phyloP scores from a whole-genome alignment of 2,888 invertebrate species.

The Steromphala cineraria region DNA sequence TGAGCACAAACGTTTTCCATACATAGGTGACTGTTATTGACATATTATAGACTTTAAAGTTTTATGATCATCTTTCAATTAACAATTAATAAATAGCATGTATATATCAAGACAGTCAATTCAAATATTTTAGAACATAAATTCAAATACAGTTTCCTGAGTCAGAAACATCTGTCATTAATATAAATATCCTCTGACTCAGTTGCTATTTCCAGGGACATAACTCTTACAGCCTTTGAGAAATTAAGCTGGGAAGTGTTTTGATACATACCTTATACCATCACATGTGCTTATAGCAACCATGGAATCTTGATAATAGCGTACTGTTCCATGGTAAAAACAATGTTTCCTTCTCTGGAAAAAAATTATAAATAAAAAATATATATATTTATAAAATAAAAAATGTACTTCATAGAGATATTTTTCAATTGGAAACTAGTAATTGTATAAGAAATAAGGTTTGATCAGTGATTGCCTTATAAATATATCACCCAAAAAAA shows the following conservation, averaged over 20 bases:
- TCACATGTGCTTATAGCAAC: constrained; percentile 86
- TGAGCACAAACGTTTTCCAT: neutral
- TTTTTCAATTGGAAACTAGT: too few relatives aligned
- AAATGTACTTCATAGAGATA: too few relatives aligned
- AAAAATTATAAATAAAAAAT: neutral
- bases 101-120: neutral
- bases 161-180: neutral
- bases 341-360: constrained; percentile 76
- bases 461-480: too few relatives aligned
- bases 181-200: neutral
- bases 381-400: neutral
- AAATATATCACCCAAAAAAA: too few relatives aligned
- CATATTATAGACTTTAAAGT: neutral
- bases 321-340: constrained; percentile 83
- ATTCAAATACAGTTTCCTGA: neutral
- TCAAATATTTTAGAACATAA: neutral
- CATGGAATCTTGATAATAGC: constrained; percentile 81
- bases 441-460: too few relatives aligned
- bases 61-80: too few relatives aligned
- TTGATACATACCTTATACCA: constrained; percentile 82
- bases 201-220: neutral
- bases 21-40: neutral
- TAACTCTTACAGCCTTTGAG: neutral
- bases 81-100: neutral
- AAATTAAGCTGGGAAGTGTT: too few relatives aligned